Evolutionary conservation across 1,140 invertebrate genomes (phyloP).

Genomic region (Hylaeus volcanicus): DNA sequence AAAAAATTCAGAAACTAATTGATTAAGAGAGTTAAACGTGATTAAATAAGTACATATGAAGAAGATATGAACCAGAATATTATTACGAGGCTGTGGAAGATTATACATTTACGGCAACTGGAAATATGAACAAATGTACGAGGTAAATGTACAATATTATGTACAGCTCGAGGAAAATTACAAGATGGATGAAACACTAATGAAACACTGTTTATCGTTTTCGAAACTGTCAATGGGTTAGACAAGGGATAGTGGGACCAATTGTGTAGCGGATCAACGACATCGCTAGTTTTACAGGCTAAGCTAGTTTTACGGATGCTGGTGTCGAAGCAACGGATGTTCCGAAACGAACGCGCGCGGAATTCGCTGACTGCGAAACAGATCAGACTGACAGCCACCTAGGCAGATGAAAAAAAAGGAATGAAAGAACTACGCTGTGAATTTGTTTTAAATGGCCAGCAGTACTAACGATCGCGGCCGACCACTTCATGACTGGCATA

Average conservation of each 20-base stretch:
- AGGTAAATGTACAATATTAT: too few relatives aligned
- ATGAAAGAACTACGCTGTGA: constrained; percentile 20
- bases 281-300: constrained; percentile 55
- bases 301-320: constrained; percentile 48
- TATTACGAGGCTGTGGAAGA: too few relatives aligned
- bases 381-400: constrained; percentile 19
- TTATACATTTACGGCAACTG: too few relatives aligned
- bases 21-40: too few relatives aligned
- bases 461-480: constrained; percentile 9
- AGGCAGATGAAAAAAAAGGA: constrained; percentile 13
- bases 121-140: background rate
- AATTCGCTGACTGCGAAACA: constrained; percentile 49
- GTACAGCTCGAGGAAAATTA: background rate
- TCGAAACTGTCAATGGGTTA: background rate
- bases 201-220: background rate
- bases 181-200: background rate
- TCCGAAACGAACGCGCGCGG: constrained; percentile 23
- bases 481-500: constrained; percentile 23
- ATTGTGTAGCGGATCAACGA: constrained; percentile 50
- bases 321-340: constrained; percentile 41
- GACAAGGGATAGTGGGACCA: constrained; percentile 13
- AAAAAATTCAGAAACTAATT: too few relatives aligned
- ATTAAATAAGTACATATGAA: too few relatives aligned
- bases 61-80: too few relatives aligned
- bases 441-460: constrained; percentile 47